phyloP scores from a whole-genome alignment of 2,113 vertebrate genomes.

The Neogobius melanostomus region DNA sequence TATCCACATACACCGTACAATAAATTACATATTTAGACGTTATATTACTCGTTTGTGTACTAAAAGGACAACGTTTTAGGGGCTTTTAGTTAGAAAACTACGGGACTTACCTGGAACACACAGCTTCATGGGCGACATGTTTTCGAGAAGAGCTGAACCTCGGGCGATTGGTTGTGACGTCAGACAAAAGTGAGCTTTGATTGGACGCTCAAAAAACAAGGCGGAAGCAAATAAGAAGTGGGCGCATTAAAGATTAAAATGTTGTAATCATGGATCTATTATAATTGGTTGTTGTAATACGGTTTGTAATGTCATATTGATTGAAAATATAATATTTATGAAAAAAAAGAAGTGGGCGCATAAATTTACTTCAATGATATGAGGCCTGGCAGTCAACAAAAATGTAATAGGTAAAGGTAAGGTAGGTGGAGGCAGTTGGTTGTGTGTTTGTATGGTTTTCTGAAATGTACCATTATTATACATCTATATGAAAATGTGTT shows the following conservation, averaged over 20 bases:
- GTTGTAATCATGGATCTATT: too few species aligned
- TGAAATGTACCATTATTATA: too few species aligned
- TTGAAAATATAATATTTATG: too few species aligned
- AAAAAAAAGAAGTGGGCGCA: background rate
- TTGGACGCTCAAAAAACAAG: conserved; percentile 39
- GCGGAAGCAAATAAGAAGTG: background rate
- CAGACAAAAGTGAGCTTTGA: conserved; percentile 17
- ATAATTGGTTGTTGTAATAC: too few species aligned
- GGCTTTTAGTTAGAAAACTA: background rate
- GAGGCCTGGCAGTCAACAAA: conserved; percentile 36
- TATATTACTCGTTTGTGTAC: accelerated
- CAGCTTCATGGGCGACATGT: conserved; percentile 82
- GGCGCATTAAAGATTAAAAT: too few species aligned
- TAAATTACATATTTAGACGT: background rate
- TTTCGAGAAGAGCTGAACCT: conserved; percentile 56
- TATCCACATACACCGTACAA: background rate
- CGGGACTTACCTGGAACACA: conserved; percentile 78
- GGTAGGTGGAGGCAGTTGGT: too few species aligned
- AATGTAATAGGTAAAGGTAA: background rate
- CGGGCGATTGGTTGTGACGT: conserved; percentile 56
- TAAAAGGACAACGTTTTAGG: background rate
- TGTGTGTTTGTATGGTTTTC: too few species aligned
- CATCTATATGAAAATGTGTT: too few species aligned
- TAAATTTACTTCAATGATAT: background rate
- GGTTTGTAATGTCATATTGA: too few species aligned